Evolutionary conservation across 2,797 vertebrate species (phyloP).

Genomic region (Melanotaenia pygmaea): DNA sequence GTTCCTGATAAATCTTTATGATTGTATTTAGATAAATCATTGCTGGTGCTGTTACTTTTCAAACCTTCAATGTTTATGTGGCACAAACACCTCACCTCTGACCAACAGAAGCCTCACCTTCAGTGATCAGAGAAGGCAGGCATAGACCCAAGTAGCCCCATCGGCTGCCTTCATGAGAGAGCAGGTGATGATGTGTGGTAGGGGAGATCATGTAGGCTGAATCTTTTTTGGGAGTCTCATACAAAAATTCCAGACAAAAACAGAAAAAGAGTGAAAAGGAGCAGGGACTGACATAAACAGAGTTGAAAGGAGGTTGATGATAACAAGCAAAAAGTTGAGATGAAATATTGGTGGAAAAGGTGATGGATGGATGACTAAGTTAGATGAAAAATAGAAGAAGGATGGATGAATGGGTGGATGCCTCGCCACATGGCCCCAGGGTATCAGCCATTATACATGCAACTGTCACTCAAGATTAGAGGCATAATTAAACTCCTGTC

Average conservation of each 20-base stretch:
- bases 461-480: constrained; percentile 82
- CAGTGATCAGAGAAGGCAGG: background rate
- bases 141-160: background rate
- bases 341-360: constrained; percentile 28
- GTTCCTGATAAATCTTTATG: background rate
- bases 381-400: constrained; percentile 62
- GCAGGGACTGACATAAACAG: constrained; percentile 12
- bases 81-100: background rate
- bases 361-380: constrained; percentile 62
- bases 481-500: constrained; percentile 77
- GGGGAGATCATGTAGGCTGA: constrained; percentile 29
- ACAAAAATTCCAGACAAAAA: constrained; percentile 18
- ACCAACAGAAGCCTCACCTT: background rate
- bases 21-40: no score
- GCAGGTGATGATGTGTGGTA: constrained; percentile 25
- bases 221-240: background rate
- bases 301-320: constrained; percentile 6
- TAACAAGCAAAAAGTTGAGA: constrained; percentile 16
- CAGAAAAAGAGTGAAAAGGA: background rate
- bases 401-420: constrained; percentile 68
- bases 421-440: constrained; percentile 72
- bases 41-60: background rate
- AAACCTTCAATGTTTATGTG: background rate
- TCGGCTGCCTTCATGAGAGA: background rate
- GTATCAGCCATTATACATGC: constrained; percentile 75